Conservation (phyloP, 53 echinoderm and acorn worm genomes). For the Hippasteria phrygiana region DNA sequence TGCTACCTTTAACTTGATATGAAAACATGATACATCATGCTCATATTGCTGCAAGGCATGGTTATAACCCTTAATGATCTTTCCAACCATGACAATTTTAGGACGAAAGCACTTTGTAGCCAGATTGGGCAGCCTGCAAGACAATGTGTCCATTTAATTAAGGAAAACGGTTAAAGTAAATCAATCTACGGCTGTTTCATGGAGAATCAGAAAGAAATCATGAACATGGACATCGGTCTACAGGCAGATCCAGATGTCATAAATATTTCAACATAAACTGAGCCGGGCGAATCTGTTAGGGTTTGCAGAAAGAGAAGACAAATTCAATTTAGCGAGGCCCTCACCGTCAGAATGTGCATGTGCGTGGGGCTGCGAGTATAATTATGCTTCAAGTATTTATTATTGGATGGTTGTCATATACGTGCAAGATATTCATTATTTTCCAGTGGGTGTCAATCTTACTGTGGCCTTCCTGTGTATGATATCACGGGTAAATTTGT, state of each 20-base stretch:
- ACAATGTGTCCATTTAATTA: too few species aligned
- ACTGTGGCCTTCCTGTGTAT: not conserved
- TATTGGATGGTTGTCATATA: not conserved
- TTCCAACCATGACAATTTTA: too few species aligned
- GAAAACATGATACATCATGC: too few species aligned
- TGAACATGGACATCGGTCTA: not conserved
- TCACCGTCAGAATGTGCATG: not conserved
- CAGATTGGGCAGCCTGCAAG: too few species aligned
- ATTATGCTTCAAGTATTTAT: not conserved
- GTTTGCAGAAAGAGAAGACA: not conserved
- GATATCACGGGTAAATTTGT: too few species aligned
- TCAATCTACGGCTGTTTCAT: too few species aligned
- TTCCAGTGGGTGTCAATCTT: not conserved
- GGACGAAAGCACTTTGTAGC: too few species aligned
- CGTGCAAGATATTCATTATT: constrained; percentile 5
- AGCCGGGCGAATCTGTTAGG: not conserved
- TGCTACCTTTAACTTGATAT: too few species aligned
- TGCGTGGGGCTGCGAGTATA: not conserved
- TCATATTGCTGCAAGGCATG: too few species aligned
- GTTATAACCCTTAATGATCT: too few species aligned
- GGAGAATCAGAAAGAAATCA: too few species aligned
- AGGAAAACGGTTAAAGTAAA: too few species aligned
- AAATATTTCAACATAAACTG: not conserved
- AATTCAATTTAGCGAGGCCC: not conserved
- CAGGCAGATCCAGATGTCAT: not conserved